Conservation (phyloP, 2,888 invertebrate species). For the Physocephala rufipes region DNA sequence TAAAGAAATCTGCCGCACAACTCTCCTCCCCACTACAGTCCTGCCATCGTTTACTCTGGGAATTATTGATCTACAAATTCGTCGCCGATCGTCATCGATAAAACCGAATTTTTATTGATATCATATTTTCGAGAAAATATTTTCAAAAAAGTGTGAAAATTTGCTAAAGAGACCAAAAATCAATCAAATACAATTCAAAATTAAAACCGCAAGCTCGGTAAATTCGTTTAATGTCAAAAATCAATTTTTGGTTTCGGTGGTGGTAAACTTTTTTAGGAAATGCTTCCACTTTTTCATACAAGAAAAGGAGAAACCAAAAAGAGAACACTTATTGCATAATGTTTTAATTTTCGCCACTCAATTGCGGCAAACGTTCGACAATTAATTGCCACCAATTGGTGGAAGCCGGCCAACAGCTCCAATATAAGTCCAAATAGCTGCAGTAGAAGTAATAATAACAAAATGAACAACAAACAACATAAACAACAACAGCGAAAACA, state of each 20-base stretch:
- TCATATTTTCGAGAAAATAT: background rate
- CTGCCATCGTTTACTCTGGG: too few species aligned
- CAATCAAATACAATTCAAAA: too few species aligned
- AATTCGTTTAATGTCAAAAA: too few species aligned
- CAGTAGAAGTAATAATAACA: constrained; percentile 36
- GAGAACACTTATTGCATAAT: constrained; percentile 47
- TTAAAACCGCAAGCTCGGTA: too few species aligned
- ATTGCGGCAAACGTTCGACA: constrained; percentile 48
- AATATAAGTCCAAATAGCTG: constrained; percentile 27
- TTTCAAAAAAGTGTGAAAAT: background rate
- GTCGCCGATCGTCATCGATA: too few species aligned
- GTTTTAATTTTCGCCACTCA: constrained; percentile 51
- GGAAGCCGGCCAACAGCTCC: constrained; percentile 14
- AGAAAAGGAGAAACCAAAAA: too few species aligned
- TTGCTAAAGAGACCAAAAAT: background rate
- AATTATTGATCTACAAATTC: too few species aligned
- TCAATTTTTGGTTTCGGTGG: too few species aligned
- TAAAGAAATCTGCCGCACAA: too few species aligned
- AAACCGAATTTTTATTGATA: constrained; percentile 8
- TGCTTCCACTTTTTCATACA: too few species aligned
- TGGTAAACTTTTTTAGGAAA: too few species aligned
- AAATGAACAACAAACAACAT: constrained; percentile 43
- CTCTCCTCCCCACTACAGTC: too few species aligned
- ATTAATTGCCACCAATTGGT: constrained; percentile 55
- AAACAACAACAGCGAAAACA: constrained; percentile 10